Conservation (phyloP, 2,888 invertebrate species). For the Folsomia manolachei region DNA sequence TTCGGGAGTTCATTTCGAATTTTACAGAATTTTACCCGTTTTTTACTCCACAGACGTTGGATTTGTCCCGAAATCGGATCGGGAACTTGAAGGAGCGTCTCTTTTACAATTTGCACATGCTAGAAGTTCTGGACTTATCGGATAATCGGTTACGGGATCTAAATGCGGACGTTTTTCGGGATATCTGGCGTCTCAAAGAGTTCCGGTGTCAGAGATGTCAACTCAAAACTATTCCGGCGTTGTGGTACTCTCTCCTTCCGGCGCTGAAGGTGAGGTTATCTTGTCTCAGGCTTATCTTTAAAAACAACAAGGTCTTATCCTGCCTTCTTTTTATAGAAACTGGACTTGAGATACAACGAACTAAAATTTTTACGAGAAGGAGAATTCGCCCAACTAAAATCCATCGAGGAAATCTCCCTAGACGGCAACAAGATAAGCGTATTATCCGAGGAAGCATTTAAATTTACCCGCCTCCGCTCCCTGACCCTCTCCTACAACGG, state of each 20-base stretch:
- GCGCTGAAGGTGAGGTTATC: conserved; percentile 39
- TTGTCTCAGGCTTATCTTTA: not conserved
- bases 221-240: conserved; percentile 51
- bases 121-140: conserved; percentile 66
- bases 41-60: conserved; percentile 54
- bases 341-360: conserved; percentile 73
- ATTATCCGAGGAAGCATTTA: conserved; percentile 69
- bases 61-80: conserved; percentile 66
- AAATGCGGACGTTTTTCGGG: conserved; percentile 64
- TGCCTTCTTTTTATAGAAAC: conserved; percentile 59
- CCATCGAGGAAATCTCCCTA: conserved; percentile 63
- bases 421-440: conserved; percentile 76
- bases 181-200: conserved; percentile 51
- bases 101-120: conserved; percentile 51
- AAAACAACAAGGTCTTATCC: not conserved
- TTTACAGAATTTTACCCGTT: not conserved
- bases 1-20: not conserved
- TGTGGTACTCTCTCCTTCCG: conserved; percentile 50
- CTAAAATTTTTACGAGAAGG: conserved; percentile 71
- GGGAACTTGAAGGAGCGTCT: conserved; percentile 57
- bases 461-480: conserved; percentile 56
- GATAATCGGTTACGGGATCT: conserved; percentile 70
- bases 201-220: conserved; percentile 52
- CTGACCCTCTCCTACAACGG: conserved; percentile 69
- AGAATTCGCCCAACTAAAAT: conserved; percentile 68